Base-by-base conservation (phyloP, 2,888 invertebrate species). In the Apotomis turbidana region DNA sequence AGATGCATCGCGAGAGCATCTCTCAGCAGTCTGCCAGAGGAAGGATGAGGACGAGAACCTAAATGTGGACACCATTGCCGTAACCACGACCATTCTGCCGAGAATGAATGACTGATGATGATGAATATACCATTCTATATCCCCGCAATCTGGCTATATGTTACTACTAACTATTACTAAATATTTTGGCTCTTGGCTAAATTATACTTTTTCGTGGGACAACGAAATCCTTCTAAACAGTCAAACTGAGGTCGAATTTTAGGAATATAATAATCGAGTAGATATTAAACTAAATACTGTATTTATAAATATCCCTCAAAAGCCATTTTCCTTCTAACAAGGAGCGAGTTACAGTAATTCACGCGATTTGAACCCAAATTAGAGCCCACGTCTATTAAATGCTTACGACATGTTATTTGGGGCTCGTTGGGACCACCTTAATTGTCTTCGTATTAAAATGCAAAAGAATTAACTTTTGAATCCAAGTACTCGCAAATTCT, bases 371-470 rank as follows among this genome's bases (percentile, higher is more conserved):
- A 77, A 74, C 79, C 82, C 83, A 82, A 85, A 83, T 83, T 83
- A 82, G 71, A 76, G 79, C 77, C 79, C 80, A 74, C 82, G 78
- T 73, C 61, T 79, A 78, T 84, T 87, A 87, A 83, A 78, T 76
- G 75, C 76, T 74, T 76, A 76, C 80, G 75, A 71, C 78, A 77
- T 83, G 81, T 85, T 84, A 86, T 87, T 88, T 85, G 77, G 82
- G 70, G 75, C 52, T 60, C 15, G 58, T 9, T 63, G 49, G 57
- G 15, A 52, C 80, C 78, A 78, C 77, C 81, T 83, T 88, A 88
- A 88, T 89, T 83, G 80, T 27, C 77, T 77, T 80, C 80, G 85
- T 86, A 87, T 85, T 68, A 0, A 51, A 49, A 49, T 60, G 78
- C 83, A 81, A 83, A 81, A 79, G 70, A 64, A 76, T 77, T 60